Conservation (phyloP, 2,797 vertebrate genomes). For the Brotula barbata region DNA sequence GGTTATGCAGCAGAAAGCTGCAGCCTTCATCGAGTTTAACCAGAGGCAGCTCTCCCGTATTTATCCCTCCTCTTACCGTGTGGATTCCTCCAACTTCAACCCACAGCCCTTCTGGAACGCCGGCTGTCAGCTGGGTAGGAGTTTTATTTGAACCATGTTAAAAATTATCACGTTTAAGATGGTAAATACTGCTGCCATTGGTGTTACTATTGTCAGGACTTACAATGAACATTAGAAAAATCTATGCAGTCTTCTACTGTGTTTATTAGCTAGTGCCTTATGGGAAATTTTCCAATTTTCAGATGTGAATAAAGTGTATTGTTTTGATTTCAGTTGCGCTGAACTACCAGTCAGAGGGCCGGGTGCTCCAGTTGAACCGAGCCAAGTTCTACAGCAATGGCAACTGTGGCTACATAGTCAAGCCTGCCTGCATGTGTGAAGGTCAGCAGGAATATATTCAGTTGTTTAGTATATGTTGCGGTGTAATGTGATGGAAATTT, state of each 20-base stretch:
- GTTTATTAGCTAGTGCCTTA: not conserved
- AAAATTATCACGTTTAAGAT: not conserved
- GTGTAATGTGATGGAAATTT: too few relatives aligned
- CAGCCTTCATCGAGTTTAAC: constrained; percentile 89
- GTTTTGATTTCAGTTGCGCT: constrained; percentile 84
- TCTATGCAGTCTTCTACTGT: not conserved
- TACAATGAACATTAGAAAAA: too few relatives aligned
- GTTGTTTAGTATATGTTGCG: not conserved
- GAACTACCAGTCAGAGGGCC: constrained; percentile 97
- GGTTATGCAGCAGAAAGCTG: constrained; percentile 91
- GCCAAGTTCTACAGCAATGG: constrained; percentile 96
- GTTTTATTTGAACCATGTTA: not conserved
- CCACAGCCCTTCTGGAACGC: constrained; percentile 98
- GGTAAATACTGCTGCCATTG: not conserved
- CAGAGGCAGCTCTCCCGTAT: constrained; percentile 93
- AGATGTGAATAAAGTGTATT: not conserved
- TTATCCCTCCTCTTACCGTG: constrained; percentile 94
- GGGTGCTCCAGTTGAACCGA: constrained; percentile 94
- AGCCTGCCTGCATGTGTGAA: constrained; percentile 92
- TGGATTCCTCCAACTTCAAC: constrained; percentile 98
- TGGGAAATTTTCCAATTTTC: not conserved
- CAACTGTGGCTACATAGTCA: constrained; percentile 93
- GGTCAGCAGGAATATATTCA: constrained; percentile 74
- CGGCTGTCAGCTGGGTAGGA: constrained; percentile 92
- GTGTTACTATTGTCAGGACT: not conserved